Evolutionary conservation across 2,113 vertebrate genomes (phyloP).

Genomic region (Dromiciops gliroides): DNA sequence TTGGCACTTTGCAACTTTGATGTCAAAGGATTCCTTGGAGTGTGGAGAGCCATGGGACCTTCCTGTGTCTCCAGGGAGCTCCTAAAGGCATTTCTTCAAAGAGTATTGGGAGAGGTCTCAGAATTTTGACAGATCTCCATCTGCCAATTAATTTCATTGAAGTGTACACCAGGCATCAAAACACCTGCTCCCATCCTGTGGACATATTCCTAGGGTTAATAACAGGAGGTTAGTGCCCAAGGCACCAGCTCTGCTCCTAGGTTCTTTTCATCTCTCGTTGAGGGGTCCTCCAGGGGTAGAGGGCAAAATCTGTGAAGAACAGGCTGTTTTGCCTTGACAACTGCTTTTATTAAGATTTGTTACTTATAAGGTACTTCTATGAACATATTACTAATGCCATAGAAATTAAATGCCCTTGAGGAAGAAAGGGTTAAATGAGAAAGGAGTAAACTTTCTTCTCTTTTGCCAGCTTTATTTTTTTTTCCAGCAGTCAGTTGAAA

Average conservation of each 20-base stretch:
- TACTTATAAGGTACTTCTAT: background rate
- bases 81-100: background rate
- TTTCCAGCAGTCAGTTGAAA: background rate
- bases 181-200: background rate
- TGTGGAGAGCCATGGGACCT: background rate
- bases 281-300: background rate
- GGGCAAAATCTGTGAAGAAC: background rate
- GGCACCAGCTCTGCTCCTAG: background rate
- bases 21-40: background rate
- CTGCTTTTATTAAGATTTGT: background rate
- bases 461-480: background rate
- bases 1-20: background rate
- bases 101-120: background rate
- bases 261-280: background rate
- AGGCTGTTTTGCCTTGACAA: background rate
- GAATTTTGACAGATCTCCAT: background rate
- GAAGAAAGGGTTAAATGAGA: conserved; percentile 30
- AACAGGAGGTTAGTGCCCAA: background rate
- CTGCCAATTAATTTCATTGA: background rate
- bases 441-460: conserved; percentile 11
- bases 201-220: background rate
- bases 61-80: background rate
- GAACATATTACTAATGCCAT: background rate
- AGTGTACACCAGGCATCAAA: background rate
- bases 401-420: background rate